Conservation (phyloP, 1,140 invertebrate species). For the Rhizoglyphus robini region DNA sequence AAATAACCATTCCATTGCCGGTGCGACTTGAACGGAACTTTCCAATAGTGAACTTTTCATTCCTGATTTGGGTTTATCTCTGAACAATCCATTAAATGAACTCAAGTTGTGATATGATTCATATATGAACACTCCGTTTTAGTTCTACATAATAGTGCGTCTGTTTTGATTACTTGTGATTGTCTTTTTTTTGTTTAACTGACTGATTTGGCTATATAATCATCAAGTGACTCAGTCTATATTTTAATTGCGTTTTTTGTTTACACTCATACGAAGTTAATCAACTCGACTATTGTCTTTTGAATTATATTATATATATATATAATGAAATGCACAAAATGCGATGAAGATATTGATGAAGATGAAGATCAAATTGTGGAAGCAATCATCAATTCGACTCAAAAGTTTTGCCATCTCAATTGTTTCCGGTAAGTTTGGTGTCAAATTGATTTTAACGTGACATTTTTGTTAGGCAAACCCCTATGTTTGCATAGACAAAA, state of each 20-base stretch:
- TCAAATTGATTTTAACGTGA: too few species aligned
- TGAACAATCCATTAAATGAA: too few species aligned
- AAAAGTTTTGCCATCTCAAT: constrained; percentile 10
- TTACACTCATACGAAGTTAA: too few species aligned
- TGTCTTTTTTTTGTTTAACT: not conserved
- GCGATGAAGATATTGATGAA: constrained; percentile 13
- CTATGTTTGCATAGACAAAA: too few species aligned
- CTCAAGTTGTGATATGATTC: too few species aligned
- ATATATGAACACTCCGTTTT: too few species aligned
- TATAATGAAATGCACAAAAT: constrained; percentile 10
- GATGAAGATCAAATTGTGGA: constrained; percentile 15
- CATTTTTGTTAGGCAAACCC: too few species aligned
- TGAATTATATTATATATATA: not conserved
- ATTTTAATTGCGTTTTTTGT: not conserved
- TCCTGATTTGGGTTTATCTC: too few species aligned
- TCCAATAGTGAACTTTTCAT: too few species aligned
- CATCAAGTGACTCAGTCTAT: not conserved
- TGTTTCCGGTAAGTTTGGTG: constrained; percentile 15
- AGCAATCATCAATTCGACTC: not conserved
- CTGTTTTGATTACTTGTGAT: not conserved
- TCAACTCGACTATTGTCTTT: not conserved
- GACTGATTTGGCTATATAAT: not conserved
- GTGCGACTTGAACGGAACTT: too few species aligned
- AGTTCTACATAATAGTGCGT: not conserved
- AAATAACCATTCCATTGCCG: too few species aligned